Conservation (phyloP, 2,888 invertebrate species). For the Apodemia mormo region DNA sequence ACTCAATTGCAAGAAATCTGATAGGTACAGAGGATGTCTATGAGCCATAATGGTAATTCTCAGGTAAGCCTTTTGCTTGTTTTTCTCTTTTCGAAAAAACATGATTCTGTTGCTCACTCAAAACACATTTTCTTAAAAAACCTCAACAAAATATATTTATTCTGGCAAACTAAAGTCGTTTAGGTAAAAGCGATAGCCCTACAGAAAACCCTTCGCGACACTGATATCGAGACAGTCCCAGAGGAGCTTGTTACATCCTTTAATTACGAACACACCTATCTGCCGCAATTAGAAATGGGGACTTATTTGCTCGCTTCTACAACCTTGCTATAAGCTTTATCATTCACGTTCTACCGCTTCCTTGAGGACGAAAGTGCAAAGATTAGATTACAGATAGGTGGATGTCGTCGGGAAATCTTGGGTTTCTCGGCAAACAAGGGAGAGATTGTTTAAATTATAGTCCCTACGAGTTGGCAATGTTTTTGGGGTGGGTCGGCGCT, state of each 20-base stretch:
- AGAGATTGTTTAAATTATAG: slow-evolving; percentile 68
- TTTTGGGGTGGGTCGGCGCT: slow-evolving; percentile 44
- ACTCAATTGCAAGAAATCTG: too few relatives aligned
- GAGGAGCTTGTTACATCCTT: slow-evolving; percentile 67
- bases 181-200: background rate
- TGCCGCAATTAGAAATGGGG: slow-evolving; percentile 61
- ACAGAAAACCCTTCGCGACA: slow-evolving; percentile 18
- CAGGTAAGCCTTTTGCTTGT: too few relatives aligned
- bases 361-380: slow-evolving; percentile 43
- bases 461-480: slow-evolving; percentile 50
- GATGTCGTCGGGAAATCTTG: slow-evolving; percentile 63
- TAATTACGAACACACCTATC: slow-evolving; percentile 73
- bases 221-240: slow-evolving; percentile 44
- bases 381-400: slow-evolving; percentile 38
- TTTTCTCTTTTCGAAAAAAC: too few relatives aligned
- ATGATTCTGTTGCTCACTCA: too few relatives aligned
- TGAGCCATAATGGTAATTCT: too few relatives aligned
- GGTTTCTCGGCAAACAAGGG: slow-evolving; percentile 62
- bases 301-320: slow-evolving; percentile 49
- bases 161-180: too few relatives aligned
- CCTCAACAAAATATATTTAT: too few relatives aligned
- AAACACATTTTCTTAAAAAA: too few relatives aligned
- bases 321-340: slow-evolving; percentile 47
- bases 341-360: slow-evolving; percentile 33
- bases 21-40: too few relatives aligned